A percentile compares a stretch with the other conserved stretches of the same genome.
Evolutionary conservation across 2,797 vertebrate species (phyloP).

Genomic region (Allobates femoralis): DNA sequence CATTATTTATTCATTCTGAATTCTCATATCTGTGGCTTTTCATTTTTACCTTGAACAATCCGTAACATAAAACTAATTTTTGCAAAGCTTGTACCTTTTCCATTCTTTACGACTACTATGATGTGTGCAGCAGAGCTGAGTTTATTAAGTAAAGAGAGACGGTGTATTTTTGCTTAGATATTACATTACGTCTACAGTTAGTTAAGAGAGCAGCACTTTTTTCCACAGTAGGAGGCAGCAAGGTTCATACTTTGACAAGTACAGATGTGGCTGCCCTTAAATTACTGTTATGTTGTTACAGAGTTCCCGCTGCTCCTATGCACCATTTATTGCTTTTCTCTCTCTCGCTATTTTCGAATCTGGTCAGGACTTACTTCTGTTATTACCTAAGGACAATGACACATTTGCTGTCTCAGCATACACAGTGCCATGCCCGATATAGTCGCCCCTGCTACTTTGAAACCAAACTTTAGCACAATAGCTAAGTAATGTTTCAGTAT

Average conservation of each 20-base stretch:
- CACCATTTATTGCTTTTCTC: slow-evolving; percentile 21
- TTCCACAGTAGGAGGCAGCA: slow-evolving; percentile 11
- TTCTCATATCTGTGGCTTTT: not conserved
- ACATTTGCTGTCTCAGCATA: slow-evolving; percentile 19
- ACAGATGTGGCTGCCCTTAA: slow-evolving; percentile 35
- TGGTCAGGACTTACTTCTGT: slow-evolving; percentile 7
- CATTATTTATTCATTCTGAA: not conserved
- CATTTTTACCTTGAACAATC: not conserved
- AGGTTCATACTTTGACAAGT: slow-evolving; percentile 37
- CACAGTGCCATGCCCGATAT: slow-evolving; percentile 8
- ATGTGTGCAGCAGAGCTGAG: not conserved
- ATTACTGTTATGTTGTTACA: slow-evolving; percentile 30
- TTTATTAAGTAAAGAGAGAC: not conserved
- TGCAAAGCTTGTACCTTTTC: not conserved
- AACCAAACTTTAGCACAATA: slow-evolving; percentile 2
- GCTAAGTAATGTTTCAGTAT: not conserved
- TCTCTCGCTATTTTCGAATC: slow-evolving; percentile 8
- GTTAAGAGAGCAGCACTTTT: slow-evolving; percentile 29
- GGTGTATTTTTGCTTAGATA: not conserved
- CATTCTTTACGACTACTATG: not conserved
- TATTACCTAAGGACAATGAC: slow-evolving; percentile 25
- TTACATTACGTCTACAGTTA: slow-evolving; percentile 1
- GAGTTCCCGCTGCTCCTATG: slow-evolving; percentile 37
- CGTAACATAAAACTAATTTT: not conserved
- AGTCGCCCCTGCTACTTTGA: not conserved